Evolutionary conservation across 1,140 invertebrate genomes (phyloP).

Genomic region (Oreohelix idahoensis): DNA sequence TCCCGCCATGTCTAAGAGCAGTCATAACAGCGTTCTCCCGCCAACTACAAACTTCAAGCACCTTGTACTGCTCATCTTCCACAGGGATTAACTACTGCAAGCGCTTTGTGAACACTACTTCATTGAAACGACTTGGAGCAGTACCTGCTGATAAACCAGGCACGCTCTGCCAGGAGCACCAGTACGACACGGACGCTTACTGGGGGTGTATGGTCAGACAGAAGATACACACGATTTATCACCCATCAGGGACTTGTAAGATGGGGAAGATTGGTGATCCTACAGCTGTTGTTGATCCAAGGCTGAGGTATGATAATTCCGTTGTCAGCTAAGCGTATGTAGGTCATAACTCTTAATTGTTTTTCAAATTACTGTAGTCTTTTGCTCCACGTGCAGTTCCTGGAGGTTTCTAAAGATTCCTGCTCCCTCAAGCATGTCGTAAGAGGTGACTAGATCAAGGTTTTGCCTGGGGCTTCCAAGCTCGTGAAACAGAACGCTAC

Average conservation of each 20-base stretch:
- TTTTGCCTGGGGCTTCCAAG: no score
- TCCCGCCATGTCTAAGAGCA: no score
- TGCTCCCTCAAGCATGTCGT: no score
- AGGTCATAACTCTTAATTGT: no score
- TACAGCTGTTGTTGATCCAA: slow-evolving; percentile 89
- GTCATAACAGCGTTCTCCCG: not conserved
- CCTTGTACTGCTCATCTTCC: no score
- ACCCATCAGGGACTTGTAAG: slow-evolving; percentile 91
- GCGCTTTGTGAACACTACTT: slow-evolving; percentile 26
- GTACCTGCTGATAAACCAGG: slow-evolving; percentile 31
- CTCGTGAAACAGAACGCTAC: no score
- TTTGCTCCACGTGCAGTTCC: not conserved
- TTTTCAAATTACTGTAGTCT: no score
- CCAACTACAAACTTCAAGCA: no score
- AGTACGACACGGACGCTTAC: slow-evolving; percentile 62
- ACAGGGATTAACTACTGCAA: slow-evolving; percentile 46
- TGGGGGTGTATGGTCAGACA: slow-evolving; percentile 68
- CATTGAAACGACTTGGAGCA: slow-evolving; percentile 43
- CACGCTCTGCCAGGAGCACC: slow-evolving; percentile 45
- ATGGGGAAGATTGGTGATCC: slow-evolving; percentile 91
- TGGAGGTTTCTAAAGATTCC: no score
- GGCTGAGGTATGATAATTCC: slow-evolving; percentile 73
- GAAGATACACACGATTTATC: slow-evolving; percentile 82
- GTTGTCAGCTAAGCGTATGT: not conserved
- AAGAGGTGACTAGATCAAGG: no score